phyloP scores from a whole-genome alignment of 2,113 vertebrate species.

The Nicator chloris region DNA sequence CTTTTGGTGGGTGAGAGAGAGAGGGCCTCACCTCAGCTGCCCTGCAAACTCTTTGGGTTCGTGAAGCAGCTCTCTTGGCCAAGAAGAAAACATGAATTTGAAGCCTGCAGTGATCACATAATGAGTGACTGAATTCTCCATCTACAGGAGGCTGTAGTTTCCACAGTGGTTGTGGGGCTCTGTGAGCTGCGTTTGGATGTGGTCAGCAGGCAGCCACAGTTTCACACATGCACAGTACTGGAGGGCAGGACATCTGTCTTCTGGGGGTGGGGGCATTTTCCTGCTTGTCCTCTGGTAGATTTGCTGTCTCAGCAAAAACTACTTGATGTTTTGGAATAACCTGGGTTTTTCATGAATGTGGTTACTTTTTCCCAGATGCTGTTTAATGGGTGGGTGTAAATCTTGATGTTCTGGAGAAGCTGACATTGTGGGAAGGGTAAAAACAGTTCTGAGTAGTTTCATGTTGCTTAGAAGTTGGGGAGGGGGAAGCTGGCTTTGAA shows the following conservation, averaged over 20 bases:
- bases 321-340: not conserved
- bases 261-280: not conserved
- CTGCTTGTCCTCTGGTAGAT: not conserved
- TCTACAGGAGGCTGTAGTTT: not conserved
- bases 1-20: not conserved
- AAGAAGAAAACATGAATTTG: not conserved
- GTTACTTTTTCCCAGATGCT: not conserved
- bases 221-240: rapidly evolving
- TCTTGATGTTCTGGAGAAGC: not conserved
- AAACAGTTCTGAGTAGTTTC: not conserved
- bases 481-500: not conserved
- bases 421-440: not conserved
- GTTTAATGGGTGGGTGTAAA: not conserved
- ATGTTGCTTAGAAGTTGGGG: not conserved
- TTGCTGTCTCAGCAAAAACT: not conserved
- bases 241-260: not conserved
- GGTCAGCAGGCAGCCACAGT: not conserved
- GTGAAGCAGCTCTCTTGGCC: not conserved
- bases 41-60: not conserved
- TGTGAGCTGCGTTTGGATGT: not conserved
- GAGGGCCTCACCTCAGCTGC: not conserved
- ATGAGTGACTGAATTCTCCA: not conserved
- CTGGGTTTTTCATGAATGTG: not conserved
- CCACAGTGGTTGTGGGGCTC: rapidly evolving
- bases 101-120: rapidly evolving